A percentile compares a stretch with the other conserved stretches of the same genome.
Evolutionary conservation across 2,113 vertebrate species (phyloP).

Genomic region (Phaethornis superciliosus): DNA sequence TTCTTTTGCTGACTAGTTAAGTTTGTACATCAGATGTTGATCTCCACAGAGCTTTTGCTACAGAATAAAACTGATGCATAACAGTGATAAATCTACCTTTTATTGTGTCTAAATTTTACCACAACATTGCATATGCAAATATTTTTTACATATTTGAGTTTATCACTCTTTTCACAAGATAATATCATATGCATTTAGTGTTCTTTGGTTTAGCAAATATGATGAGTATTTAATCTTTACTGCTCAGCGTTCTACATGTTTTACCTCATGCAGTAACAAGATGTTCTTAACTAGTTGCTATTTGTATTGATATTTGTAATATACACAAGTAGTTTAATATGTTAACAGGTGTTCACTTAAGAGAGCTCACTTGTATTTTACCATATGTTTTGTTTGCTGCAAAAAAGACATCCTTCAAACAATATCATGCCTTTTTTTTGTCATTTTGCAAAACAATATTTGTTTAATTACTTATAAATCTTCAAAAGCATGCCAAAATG

Average conservation of each 20-base stretch:
- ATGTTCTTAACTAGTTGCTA: conserved; percentile 47
- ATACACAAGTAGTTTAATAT: conserved; percentile 44
- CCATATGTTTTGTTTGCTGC: conserved; percentile 45
- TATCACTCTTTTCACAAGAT: not conserved
- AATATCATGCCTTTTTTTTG: conserved; percentile 15
- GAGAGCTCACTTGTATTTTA: conserved; percentile 56
- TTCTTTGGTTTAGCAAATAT: not conserved
- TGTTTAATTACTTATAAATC: conserved; percentile 49
- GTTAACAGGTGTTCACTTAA: conserved; percentile 68
- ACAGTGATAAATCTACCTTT: not conserved
- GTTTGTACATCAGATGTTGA: not conserved
- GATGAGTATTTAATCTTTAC: not conserved
- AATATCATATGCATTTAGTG: not conserved
- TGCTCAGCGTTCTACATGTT: not conserved
- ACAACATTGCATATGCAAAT: not conserved
- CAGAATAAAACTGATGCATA: not conserved
- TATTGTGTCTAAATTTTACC: conserved; percentile 26
- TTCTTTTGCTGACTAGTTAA: not conserved
- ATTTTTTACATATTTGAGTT: not conserved
- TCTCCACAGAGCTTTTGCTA: not conserved
- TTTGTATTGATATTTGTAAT: conserved; percentile 52
- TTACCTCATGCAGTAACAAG: not conserved
- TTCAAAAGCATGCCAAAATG: conserved; percentile 43
- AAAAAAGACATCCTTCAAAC: conserved; percentile 49
- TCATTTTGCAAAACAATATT: conserved; percentile 32